These are phyloP conservation scores for Phrynocephalus forsythii DNA, from an alignment of 2,797 vertebrate species.

Conservation along the genomic window DNA sequence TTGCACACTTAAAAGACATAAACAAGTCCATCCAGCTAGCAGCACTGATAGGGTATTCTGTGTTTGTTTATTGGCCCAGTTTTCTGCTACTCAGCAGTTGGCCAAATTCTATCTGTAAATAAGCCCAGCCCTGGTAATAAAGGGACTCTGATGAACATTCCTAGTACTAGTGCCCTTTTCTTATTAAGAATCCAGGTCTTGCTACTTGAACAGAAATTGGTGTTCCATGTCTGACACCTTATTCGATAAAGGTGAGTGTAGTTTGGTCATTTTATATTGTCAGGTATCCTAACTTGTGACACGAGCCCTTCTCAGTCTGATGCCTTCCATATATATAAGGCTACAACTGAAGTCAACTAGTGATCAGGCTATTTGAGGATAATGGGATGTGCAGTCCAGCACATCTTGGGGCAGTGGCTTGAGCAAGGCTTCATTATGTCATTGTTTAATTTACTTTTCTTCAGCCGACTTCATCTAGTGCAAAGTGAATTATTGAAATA, in stretches of 20 bases:
- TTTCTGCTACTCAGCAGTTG: constrained; percentile 51
- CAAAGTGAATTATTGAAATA: constrained; percentile 59
- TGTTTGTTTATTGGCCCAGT: constrained; percentile 52
- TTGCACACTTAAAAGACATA: constrained; percentile 65
- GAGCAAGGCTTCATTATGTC: not conserved
- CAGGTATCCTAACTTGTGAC: constrained; percentile 69
- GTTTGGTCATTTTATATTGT: constrained; percentile 68
- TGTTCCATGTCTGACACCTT: constrained; percentile 69
- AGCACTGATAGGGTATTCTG: constrained; percentile 31
- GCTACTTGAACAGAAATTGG: constrained; percentile 57
- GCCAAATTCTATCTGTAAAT: constrained; percentile 58
- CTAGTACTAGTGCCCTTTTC: constrained; percentile 73
- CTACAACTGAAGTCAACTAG: not conserved
- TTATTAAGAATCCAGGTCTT: constrained; percentile 69
- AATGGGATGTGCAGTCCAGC: not conserved
- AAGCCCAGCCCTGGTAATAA: constrained; percentile 63
- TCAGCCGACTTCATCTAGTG: constrained; percentile 68
- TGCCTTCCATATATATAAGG: not conserved
- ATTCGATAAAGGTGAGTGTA: constrained; percentile 58
- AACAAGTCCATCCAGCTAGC: constrained; percentile 49
- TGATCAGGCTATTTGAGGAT: not conserved
- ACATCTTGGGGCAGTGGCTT: not conserved
- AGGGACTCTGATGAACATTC: constrained; percentile 79
- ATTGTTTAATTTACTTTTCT: constrained; percentile 73
- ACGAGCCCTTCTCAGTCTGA: not conserved